These are phyloP conservation scores for Xyliphius kryptos DNA, from an alignment of 2,113 vertebrate genomes.

Conservation along the genomic window DNA sequence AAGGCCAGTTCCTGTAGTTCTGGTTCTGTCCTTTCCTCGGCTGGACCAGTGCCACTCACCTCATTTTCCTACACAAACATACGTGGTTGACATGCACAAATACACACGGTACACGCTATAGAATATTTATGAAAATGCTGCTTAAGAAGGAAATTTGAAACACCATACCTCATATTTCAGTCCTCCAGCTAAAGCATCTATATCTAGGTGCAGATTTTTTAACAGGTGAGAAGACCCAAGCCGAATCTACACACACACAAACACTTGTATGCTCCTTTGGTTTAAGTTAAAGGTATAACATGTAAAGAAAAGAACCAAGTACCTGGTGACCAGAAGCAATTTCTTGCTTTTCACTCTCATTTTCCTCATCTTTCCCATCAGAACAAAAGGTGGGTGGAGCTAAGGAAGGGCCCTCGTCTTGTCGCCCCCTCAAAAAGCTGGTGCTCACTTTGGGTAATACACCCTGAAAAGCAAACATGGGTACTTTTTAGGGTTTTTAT, in stretches of 20 bases:
- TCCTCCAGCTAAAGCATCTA: slow-evolving; percentile 64
- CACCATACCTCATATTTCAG: slow-evolving; percentile 75
- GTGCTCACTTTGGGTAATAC: neutral
- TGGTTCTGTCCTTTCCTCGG: slow-evolving; percentile 61
- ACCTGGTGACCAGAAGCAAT: slow-evolving; percentile 61
- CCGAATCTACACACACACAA: slow-evolving; percentile 51
- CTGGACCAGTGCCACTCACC: slow-evolving; percentile 44
- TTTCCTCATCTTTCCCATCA: slow-evolving; percentile 25
- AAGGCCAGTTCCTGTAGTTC: slow-evolving; percentile 56
- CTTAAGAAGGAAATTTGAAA: too few relatives aligned
- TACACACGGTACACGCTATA: neutral
- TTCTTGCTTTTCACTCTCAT: slow-evolving; percentile 37
- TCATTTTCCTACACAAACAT: slow-evolving; percentile 24
- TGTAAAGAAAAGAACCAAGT: neutral
- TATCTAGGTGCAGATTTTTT: slow-evolving; percentile 75
- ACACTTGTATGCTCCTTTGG: neutral
- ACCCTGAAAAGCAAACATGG: neutral
- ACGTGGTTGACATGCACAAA: slow-evolving; percentile 17
- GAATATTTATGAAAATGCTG: neutral
- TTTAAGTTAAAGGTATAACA: too few relatives aligned
- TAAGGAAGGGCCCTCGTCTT: slow-evolving; percentile 55
- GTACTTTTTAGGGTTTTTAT: neutral
- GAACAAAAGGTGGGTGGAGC: slow-evolving; percentile 35
- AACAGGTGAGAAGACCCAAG: slow-evolving; percentile 53
- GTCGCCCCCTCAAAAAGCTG: slow-evolving; percentile 48